Base-by-base conservation (phyloP, 2,113 vertebrate species). In the mouse (Mus musculus) region DNA sequence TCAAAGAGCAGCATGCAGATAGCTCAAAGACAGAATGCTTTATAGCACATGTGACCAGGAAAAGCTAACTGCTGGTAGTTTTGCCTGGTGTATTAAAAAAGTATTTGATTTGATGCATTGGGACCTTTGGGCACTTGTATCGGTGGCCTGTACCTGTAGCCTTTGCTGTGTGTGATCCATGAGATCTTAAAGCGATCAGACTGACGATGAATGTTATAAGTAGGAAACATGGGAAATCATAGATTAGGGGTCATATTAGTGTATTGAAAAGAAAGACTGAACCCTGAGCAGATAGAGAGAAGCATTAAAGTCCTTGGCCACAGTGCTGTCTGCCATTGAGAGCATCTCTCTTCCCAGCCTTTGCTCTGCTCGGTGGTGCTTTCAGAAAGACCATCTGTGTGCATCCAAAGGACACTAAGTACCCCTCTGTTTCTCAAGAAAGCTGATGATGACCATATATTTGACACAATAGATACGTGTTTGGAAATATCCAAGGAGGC, bases 401-500 rank as follows among this genome's bases (percentile, higher is more conserved):
- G 7, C 72, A 76, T 76, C 93, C 65, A 89, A 69, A 42, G 73
- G 39, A 73, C 86, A 75, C 39, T 19, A 42, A 89, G 76, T 24
- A 30, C 36, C 13, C 26, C 94, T 92, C 72, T 39, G 59, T 33
- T 77, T 91, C 78, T 91, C 33, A 77, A 88, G 76, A 69, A 90
- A 77, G 52, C 1, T 5, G 19, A 33, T 39, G 71, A 22, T 24
- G 22, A 86, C 6, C 49, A 12, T 4, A 56, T 12, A 36, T 26
- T 46, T 12, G 5, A 67, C 30, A 71, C 72, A 89, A 61, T 22
- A 26, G 2, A 71, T 11, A 52, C 59, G 67, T 6, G 28, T 69
- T 85, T 78, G 33, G 3, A 33, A 56, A 46, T 24, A 72, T 46
- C 59, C 17, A 4, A 0, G 0, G 19, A 24, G 42, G 8, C 76